Evolutionary conservation across 2,113 vertebrate species (phyloP).

Genomic region (Aix galericulata): DNA sequence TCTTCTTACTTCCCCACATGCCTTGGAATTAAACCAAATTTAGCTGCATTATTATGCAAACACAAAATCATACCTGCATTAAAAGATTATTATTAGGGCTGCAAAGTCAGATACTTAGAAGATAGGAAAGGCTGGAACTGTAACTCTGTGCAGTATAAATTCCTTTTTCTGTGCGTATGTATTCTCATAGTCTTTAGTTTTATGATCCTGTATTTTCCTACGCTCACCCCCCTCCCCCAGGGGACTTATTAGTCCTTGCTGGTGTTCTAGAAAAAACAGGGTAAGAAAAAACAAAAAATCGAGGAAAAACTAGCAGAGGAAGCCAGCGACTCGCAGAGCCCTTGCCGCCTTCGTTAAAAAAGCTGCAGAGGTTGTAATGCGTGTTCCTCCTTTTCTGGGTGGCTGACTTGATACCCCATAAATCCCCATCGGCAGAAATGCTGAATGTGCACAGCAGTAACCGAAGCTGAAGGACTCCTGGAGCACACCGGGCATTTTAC

Average conservation of each 20-base stretch:
- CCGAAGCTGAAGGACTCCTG: not conserved
- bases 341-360: not conserved
- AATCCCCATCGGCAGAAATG: constrained; percentile 32
- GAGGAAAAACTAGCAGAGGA: not conserved
- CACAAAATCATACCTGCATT: constrained; percentile 24
- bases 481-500: not conserved
- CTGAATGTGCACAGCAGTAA: constrained; percentile 38
- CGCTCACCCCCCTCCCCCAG: not conserved
- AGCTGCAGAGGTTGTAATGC: constrained; percentile 3
- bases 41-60: constrained; percentile 61
- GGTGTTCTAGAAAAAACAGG: not conserved
- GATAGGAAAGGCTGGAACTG: not conserved
- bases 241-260: not conserved
- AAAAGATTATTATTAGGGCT: constrained; percentile 37
- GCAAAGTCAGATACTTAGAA: constrained; percentile 33
- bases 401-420: constrained; percentile 59
- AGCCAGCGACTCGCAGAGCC: not conserved
- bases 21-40: constrained; percentile 58
- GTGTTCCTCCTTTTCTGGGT: constrained; percentile 50
- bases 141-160: not conserved
- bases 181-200: not conserved
- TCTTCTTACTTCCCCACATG: constrained; percentile 51
- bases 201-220: not conserved
- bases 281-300: not conserved
- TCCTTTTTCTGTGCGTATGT: not conserved